Conservation (phyloP, 2,888 invertebrate genomes). For the Dasypolia templi region DNA sequence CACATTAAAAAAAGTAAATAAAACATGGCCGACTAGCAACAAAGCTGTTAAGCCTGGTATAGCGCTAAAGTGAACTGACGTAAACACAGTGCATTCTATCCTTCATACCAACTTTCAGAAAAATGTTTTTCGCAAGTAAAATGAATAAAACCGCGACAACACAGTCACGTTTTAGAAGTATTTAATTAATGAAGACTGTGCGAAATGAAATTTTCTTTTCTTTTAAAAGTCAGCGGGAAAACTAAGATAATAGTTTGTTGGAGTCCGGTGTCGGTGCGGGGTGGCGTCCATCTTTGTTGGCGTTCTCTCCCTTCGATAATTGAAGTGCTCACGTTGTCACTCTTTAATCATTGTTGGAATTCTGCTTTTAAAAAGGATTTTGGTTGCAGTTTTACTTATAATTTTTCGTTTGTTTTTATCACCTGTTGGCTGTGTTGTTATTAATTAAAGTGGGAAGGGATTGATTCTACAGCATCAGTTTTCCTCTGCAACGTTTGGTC, state of each 20-base stretch:
- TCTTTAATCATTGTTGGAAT: conserved; percentile 63
- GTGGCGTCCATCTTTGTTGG: conserved; percentile 44
- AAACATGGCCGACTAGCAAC: conserved; percentile 46
- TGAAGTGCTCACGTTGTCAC: conserved; percentile 69
- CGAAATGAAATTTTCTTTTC: conserved; percentile 76
- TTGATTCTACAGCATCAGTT: neutral
- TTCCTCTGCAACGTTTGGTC: neutral
- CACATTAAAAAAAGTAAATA: conserved; percentile 36
- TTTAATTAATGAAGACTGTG: conserved; percentile 78
- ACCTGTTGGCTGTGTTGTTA: neutral
- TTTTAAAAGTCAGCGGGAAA: conserved; percentile 66
- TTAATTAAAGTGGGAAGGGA: neutral
- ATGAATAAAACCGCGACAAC: conserved; percentile 69
- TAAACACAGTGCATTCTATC: conserved; percentile 46
- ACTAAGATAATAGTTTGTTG: conserved; percentile 76
- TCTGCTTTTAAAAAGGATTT: conserved; percentile 28
- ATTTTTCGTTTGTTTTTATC: neutral
- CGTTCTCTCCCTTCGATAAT: conserved; percentile 66
- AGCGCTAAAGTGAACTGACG: conserved; percentile 57
- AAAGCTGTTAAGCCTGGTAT: conserved; percentile 51
- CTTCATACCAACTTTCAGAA: conserved; percentile 48
- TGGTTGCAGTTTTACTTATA: neutral
- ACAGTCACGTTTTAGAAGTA: conserved; percentile 72
- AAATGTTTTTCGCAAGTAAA: conserved; percentile 63
- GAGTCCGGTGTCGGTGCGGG: conserved; percentile 55